A percentile compares a stretch with the other conserved stretches of the same genome.
phyloP scores from a whole-genome alignment of 92 coral and sea anemone species.

The Heteractis magnifica region DNA sequence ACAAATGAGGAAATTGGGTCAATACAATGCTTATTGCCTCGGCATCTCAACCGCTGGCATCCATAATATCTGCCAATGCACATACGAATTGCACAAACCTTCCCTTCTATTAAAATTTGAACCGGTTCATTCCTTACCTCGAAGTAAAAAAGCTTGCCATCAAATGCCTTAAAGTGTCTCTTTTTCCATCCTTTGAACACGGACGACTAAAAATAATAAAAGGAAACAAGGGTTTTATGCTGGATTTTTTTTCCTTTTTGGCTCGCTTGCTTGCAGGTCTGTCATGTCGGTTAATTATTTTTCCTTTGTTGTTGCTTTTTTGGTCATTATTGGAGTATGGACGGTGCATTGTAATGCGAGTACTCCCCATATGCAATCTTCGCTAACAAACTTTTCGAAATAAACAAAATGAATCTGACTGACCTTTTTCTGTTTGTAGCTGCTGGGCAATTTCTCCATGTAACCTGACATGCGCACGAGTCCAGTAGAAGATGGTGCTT shows the following conservation, averaged over 20 bases:
- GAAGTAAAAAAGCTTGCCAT: slow-evolving; percentile 72
- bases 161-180: slow-evolving; percentile 76
- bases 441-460: slow-evolving; percentile 87
- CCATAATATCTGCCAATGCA: too few species aligned
- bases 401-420: neutral
- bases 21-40: too few species aligned
- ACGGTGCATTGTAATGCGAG: neutral
- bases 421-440: slow-evolving; percentile 67
- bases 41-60: too few species aligned
- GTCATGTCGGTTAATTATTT: neutral
- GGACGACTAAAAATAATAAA: slow-evolving; percentile 47
- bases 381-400: too few species aligned
- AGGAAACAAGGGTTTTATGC: too few species aligned
- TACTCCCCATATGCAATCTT: too few species aligned
- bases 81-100: too few species aligned
- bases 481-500: neutral
- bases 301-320: neutral
- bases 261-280: neutral
- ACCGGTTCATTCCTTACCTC: slow-evolving; percentile 47
- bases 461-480: slow-evolving; percentile 80
- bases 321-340: neutral
- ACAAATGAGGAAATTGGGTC: too few species aligned
- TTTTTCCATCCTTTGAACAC: slow-evolving; percentile 83
- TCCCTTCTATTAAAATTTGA: too few species aligned
- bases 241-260: neutral